These are phyloP conservation scores for Neosalanx taihuensis DNA, from an alignment of 2,797 vertebrate genomes.

Conservation along the genomic window DNA sequence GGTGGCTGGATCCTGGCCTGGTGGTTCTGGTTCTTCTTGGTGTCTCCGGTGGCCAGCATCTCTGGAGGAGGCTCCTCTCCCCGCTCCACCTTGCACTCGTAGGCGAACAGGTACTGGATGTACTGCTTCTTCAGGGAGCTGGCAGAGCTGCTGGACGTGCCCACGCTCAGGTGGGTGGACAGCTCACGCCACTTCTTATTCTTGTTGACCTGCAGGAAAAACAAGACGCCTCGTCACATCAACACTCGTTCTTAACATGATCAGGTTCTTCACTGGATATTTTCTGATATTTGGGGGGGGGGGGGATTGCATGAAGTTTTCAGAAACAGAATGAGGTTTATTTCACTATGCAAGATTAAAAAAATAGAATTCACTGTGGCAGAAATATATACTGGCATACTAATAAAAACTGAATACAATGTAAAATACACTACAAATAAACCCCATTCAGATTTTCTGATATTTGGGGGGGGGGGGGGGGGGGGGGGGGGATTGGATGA, in stretches of 20 bases:
- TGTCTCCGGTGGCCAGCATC: constrained; percentile 73
- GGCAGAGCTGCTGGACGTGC: constrained; percentile 92
- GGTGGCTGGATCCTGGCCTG: constrained; percentile 90
- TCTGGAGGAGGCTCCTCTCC: constrained; percentile 94
- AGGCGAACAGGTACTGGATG: constrained; percentile 96
- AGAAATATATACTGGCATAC: no score
- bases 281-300: no score
- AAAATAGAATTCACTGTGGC: background rate
- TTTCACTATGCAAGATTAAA: no score
- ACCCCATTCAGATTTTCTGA: no score
- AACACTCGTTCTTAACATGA: no score
- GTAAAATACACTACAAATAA: no score
- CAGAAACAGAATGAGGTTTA: no score
- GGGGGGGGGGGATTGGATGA: no score
- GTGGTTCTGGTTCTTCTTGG: constrained; percentile 75
- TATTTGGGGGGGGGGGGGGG: no score
- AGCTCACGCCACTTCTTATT: constrained; percentile 96
- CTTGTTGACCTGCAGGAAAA: constrained; percentile 87
- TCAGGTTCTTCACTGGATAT: no score
- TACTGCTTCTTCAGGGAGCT: constrained; percentile 98
- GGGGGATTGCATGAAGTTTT: no score
- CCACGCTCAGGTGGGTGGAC: constrained; percentile 84
- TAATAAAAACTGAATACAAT: no score
- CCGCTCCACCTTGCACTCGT: constrained; percentile 94
- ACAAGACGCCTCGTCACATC: background rate